Conservation (phyloP, 2,797 vertebrate species). For the Peromyscus melanophrys region DNA sequence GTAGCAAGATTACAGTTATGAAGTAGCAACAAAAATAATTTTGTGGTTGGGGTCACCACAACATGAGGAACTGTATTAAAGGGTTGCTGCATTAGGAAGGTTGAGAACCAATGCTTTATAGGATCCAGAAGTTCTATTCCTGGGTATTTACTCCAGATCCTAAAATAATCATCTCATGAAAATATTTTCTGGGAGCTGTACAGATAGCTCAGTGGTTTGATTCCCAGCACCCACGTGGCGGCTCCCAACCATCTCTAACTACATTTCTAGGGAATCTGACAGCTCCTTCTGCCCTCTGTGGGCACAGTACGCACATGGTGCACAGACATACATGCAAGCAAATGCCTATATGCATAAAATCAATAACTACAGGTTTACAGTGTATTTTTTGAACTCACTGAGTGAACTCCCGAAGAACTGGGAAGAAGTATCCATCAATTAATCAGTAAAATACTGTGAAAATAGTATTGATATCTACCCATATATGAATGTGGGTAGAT, state of each 20-base stretch:
- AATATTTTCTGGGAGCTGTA: not conserved
- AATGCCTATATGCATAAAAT: not conserved
- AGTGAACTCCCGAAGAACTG: conserved; percentile 47
- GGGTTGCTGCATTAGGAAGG: not conserved
- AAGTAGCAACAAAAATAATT: not conserved
- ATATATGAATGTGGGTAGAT: conserved; percentile 16
- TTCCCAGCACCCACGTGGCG: not conserved
- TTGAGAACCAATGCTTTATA: conserved; percentile 3
- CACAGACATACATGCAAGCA: not conserved
- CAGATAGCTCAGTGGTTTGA: not conserved
- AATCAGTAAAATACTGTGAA: conserved; percentile 51
- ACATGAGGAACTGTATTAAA: not conserved
- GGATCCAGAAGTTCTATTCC: conserved; percentile 24
- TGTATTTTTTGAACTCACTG: conserved; percentile 22
- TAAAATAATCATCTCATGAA: not conserved
- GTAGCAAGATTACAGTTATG: not conserved
- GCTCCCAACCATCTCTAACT: not conserved
- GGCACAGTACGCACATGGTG: not conserved
- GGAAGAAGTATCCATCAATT: not conserved
- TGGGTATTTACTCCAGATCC: conserved; percentile 37
- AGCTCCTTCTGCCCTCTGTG: not conserved
- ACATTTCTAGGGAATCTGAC: not conserved
- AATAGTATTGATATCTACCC: conserved; percentile 11
- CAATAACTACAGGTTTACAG: not conserved
- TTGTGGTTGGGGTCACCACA: not conserved